Evolutionary conservation across 2,797 vertebrate species (phyloP).

Genomic region (Synanceia verrucosa): DNA sequence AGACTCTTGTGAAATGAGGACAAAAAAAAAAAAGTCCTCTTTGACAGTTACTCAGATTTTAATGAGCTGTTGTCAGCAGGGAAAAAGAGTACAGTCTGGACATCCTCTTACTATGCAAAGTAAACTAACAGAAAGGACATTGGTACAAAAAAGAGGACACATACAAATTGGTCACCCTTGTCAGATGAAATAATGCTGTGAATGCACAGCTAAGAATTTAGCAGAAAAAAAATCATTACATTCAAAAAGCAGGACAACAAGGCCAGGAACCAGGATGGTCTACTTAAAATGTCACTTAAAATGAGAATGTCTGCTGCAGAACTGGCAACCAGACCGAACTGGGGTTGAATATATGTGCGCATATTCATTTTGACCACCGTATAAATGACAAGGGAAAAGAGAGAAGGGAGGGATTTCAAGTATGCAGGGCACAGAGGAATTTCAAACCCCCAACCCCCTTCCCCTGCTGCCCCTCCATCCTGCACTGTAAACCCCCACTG

Average conservation of each 20-base stretch:
- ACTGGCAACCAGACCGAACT: neutral
- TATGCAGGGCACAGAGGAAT: constrained; percentile 74
- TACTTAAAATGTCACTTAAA: constrained; percentile 7
- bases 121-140: constrained; percentile 30
- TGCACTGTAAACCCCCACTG: constrained; percentile 57
- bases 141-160: constrained; percentile 1
- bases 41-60: constrained; percentile 48
- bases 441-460: constrained; percentile 57
- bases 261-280: neutral
- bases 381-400: constrained; percentile 63
- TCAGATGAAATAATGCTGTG: constrained; percentile 10
- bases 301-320: constrained; percentile 4
- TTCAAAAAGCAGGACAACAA: constrained; percentile 9
- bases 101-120: constrained; percentile 34
- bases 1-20: constrained; percentile 47
- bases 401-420: constrained; percentile 66
- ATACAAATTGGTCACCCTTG: constrained; percentile 14
- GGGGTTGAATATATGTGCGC: constrained; percentile 23
- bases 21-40: constrained; percentile 28
- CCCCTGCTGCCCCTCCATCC: constrained; percentile 34
- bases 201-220: neutral
- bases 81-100: constrained; percentile 11
- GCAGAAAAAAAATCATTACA: neutral
- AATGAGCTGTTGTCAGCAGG: constrained; percentile 24
- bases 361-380: constrained; percentile 62